Evolutionary conservation across 1,140 invertebrate genomes (phyloP).

Genomic region (Conus betulinus): DNA sequence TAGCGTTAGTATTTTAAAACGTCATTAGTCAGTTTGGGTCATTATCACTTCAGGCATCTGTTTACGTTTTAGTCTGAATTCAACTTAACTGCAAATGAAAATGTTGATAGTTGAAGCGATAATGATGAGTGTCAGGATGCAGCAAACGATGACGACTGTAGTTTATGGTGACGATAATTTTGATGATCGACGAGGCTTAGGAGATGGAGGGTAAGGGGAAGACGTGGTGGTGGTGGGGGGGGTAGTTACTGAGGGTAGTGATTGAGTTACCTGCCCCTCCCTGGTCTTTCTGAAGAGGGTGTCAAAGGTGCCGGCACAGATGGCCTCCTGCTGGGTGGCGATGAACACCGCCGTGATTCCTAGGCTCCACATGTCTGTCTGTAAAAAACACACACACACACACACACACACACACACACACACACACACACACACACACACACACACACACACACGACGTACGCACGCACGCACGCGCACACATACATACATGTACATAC

Average conservation of each 20-base stretch:
- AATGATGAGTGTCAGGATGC: background rate
- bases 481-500: background rate
- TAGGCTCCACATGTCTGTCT: conserved; percentile 31
- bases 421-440: too few species aligned
- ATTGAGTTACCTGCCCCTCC: background rate
- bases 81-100: too few species aligned
- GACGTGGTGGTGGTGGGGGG: too few species aligned
- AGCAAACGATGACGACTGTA: too few species aligned
- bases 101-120: background rate
- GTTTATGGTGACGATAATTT: too few species aligned
- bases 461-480: background rate
- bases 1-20: too few species aligned
- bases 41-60: too few species aligned
- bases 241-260: background rate
- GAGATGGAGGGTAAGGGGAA: too few species aligned
- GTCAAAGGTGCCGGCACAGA: conserved; percentile 7
- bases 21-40: too few species aligned
- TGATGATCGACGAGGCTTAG: too few species aligned
- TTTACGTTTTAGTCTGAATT: too few species aligned
- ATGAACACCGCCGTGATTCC: conserved; percentile 20
- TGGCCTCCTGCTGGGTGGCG: conserved; percentile 1
- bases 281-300: conserved; percentile 16
- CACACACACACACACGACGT: too few species aligned
- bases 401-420: background rate
- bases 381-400: background rate